Percentiles rank a stretch among this genome's conserved stretches.
phyloP scores from a whole-genome alignment of 2,888 invertebrate species.

The Brassicogethes aeneus region DNA sequence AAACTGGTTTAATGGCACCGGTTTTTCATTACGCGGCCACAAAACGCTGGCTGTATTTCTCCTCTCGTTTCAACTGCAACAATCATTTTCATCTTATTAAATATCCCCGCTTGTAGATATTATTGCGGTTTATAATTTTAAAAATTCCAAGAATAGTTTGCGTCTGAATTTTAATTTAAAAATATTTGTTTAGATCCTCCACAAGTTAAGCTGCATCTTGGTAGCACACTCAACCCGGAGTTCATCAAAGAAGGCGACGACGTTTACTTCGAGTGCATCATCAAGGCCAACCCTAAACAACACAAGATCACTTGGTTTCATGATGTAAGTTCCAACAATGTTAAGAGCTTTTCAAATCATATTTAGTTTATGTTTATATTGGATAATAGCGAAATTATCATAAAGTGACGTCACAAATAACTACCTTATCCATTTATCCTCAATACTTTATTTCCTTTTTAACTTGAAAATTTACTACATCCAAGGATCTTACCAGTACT shows the following conservation, averaged over 20 bases:
- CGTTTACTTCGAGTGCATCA: conserved; percentile 73
- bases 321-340: conserved; percentile 61
- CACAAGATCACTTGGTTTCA: conserved; percentile 71
- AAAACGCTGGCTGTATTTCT: conserved; percentile 1
- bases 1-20: conserved; percentile 25
- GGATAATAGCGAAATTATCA: too few species aligned
- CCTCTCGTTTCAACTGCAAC: conserved; percentile 18
- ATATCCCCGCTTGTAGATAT: background rate
- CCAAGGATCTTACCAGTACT: too few species aligned
- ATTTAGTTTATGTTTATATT: too few species aligned
- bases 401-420: too few species aligned
- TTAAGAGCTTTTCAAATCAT: too few species aligned
- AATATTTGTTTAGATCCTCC: conserved; percentile 56
- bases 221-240: conserved; percentile 64
- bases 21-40: conserved; percentile 28
- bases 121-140: too few species aligned
- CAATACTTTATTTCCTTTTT: too few species aligned
- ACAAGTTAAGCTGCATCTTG: conserved; percentile 60
- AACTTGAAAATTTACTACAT: too few species aligned
- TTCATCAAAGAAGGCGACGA: conserved; percentile 75
- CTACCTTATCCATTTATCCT: too few species aligned
- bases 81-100: conserved; percentile 35
- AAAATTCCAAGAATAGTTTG: too few species aligned
- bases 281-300: conserved; percentile 65
- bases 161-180: background rate